A percentile compares a stretch with the other conserved stretches of the same genome.
These are phyloP conservation scores for Drosophila trapezifrons DNA, from an alignment of 1,140 invertebrate genomes.

Conservation along the genomic window DNA sequence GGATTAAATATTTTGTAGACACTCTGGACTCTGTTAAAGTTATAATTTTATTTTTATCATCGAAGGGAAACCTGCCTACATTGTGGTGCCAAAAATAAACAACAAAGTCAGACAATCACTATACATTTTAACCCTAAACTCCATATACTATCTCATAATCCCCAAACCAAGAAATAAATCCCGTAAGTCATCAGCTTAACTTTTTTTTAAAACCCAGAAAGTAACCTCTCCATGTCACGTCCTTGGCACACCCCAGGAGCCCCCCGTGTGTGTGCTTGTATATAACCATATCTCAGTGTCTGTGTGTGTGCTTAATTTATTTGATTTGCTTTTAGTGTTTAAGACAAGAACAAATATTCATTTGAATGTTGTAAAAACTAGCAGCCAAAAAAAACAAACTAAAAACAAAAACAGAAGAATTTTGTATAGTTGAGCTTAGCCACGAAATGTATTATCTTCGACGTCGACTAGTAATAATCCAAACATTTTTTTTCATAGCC, in stretches of 20 bases:
- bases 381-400: slow-evolving; percentile 63
- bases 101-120: background rate
- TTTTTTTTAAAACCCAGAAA: no score
- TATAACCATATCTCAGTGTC: slow-evolving; percentile 25
- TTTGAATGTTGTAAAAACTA: slow-evolving; percentile 77
- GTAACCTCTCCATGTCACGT: background rate
- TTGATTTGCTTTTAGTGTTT: slow-evolving; percentile 59
- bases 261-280: slow-evolving; percentile 13
- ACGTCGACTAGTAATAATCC: slow-evolving; percentile 25
- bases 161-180: background rate
- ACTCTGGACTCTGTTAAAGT: no score
- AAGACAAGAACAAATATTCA: slow-evolving; percentile 44
- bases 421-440: slow-evolving; percentile 58
- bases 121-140: no score
- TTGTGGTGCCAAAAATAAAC: slow-evolving; percentile 1
- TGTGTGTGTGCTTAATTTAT: slow-evolving; percentile 60
- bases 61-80: background rate
- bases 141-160: no score
- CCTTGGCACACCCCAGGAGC: no score
- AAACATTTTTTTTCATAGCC: slow-evolving; percentile 37
- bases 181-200: no score
- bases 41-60: background rate
- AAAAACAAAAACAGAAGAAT: slow-evolving; percentile 8
- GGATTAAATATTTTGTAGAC: no score
- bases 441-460: slow-evolving; percentile 66